Conservation (phyloP, 2,888 invertebrate species). For the Dicroscelio sp. region DNA sequence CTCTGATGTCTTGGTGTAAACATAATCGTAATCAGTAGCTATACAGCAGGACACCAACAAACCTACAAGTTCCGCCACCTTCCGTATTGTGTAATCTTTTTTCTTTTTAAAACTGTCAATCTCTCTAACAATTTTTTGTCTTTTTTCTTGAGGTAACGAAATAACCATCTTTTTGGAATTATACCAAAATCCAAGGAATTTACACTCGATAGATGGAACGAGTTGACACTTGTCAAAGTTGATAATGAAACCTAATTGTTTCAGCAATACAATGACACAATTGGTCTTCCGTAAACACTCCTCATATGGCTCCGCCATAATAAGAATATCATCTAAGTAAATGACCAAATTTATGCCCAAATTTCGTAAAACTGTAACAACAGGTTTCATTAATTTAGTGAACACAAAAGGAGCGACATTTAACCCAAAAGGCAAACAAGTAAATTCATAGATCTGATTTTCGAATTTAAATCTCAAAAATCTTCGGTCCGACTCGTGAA, state of each 20-base stretch:
- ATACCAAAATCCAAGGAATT: conserved; percentile 65
- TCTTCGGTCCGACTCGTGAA: conserved; percentile 61
- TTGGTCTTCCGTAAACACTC: background rate
- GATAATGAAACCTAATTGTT: conserved; percentile 67
- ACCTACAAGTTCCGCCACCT: conserved; percentile 65
- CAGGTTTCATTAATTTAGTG: conserved; percentile 54
- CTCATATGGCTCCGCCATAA: conserved; percentile 40
- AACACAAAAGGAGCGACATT: conserved; percentile 45
- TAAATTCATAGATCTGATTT: conserved; percentile 76
- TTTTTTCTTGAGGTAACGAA: conserved; percentile 69
- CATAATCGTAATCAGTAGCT: conserved; percentile 69
- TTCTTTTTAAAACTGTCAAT: conserved; percentile 22
- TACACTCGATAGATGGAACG: background rate
- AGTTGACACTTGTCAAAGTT: conserved; percentile 61
- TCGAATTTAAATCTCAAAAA: conserved; percentile 79
- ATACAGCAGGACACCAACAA: conserved; percentile 65
- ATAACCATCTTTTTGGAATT: conserved; percentile 62
- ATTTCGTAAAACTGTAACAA: conserved; percentile 50
- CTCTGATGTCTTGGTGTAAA: conserved; percentile 62
- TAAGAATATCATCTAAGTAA: conserved; percentile 81
- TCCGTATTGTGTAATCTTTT: conserved; percentile 49
- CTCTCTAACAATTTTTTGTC: conserved; percentile 29
- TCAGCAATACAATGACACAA: background rate
- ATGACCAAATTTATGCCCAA: conserved; percentile 58
- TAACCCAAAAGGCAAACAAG: conserved; percentile 70